These are phyloP conservation scores for Dendrolimus pini DNA, from an alignment of 2,888 invertebrate genomes.

Conservation along the genomic window DNA sequence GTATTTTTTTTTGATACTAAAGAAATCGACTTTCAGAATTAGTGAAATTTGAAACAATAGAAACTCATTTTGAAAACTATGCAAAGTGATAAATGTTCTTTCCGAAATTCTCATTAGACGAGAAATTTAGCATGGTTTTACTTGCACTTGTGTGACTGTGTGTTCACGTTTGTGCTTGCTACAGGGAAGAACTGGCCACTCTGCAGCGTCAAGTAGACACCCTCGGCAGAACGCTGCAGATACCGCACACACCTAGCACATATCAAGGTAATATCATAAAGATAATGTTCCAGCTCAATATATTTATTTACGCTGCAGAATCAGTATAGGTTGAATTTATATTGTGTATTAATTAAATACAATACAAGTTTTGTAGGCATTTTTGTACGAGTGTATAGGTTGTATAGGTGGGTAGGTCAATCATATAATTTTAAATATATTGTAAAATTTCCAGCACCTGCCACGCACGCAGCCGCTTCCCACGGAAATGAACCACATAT, in stretches of 20 bases:
- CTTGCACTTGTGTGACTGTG: constrained; percentile 47
- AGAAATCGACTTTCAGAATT: too few species aligned
- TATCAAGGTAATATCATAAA: constrained; percentile 45
- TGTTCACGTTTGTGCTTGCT: constrained; percentile 71
- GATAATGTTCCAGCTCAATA: neutral
- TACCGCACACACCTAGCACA: constrained; percentile 48
- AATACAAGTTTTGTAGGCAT: neutral
- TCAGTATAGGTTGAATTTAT: neutral
- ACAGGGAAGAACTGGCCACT: constrained; percentile 84
- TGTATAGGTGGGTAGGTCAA: neutral
- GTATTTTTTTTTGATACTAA: too few species aligned
- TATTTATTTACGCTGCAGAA: neutral
- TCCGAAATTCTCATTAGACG: neutral
- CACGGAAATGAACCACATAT: constrained; percentile 47
- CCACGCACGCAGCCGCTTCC: constrained; percentile 59
- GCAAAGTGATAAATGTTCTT: too few species aligned
- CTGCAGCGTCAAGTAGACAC: constrained; percentile 87
- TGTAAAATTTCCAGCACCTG: constrained; percentile 48
- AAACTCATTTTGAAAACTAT: too few species aligned
- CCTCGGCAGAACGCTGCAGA: constrained; percentile 70
- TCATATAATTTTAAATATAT: neutral
- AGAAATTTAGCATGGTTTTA: constrained; percentile 16
- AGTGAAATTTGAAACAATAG: too few species aligned
- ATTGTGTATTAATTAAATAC: neutral
- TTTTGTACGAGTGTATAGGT: neutral